Percentiles rank a stretch among this genome's conserved stretches.
Conservation (phyloP, 2,888 invertebrate genomes). For the Agrochola macilenta region DNA sequence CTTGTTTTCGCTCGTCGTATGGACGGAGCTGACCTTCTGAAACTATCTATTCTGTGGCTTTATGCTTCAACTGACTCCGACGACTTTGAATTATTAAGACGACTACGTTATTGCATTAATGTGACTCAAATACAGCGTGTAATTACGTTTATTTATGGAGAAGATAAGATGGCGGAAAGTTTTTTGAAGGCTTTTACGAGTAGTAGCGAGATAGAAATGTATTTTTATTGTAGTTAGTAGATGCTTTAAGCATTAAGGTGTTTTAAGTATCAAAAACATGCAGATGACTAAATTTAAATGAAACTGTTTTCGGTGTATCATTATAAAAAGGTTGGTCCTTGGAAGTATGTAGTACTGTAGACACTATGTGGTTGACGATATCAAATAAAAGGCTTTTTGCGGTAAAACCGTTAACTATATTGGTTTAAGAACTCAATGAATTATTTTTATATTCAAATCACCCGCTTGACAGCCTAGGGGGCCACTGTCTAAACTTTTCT, state of each 20-base stretch:
- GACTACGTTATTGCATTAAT: slow-evolving; percentile 69
- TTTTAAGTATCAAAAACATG: neutral
- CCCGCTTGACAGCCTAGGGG: too few relatives aligned
- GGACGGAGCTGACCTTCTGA: slow-evolving; percentile 21
- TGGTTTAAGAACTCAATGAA: too few relatives aligned
- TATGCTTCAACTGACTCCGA: slow-evolving; percentile 45
- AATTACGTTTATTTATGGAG: slow-evolving; percentile 42
- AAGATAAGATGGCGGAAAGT: slow-evolving; percentile 28
- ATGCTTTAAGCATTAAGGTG: neutral
- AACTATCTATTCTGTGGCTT: slow-evolving; percentile 20
- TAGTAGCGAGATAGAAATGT: neutral
- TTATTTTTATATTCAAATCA: too few relatives aligned
- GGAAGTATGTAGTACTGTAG: neutral
- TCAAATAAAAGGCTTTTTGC: too few relatives aligned
- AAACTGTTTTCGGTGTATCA: neutral
- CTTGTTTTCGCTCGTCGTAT: neutral
- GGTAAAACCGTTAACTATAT: too few relatives aligned
- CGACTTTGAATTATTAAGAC: slow-evolving; percentile 72
- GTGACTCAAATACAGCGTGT: slow-evolving; percentile 46
- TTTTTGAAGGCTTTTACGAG: slow-evolving; percentile 13
- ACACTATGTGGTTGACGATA: too few relatives aligned
- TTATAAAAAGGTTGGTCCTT: too few relatives aligned
- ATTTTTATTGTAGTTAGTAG: neutral
- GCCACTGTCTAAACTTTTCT: too few relatives aligned
- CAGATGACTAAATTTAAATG: neutral